These are phyloP conservation scores for Mya arenaria DNA, from an alignment of 1,140 invertebrate genomes.

Conservation along the genomic window DNA sequence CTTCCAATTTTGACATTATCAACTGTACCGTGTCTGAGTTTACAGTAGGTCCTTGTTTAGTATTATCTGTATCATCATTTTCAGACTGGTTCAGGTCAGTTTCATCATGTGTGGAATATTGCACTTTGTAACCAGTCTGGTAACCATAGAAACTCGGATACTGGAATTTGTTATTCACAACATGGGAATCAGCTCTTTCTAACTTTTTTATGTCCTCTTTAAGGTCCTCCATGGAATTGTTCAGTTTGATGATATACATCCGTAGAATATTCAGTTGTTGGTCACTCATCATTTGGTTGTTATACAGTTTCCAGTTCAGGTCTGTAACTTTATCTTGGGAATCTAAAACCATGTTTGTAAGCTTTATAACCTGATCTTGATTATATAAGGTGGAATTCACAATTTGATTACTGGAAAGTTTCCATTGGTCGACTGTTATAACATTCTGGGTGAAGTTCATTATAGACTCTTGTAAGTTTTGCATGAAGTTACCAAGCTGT, in stretches of 20 bases:
- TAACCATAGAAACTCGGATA: slow-evolving; percentile 24
- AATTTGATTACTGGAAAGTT: slow-evolving; percentile 61
- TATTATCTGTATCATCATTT: neutral
- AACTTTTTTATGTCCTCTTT: slow-evolving; percentile 63
- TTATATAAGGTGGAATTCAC: slow-evolving; percentile 67
- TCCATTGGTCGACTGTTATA: slow-evolving; percentile 73
- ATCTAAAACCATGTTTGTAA: slow-evolving; percentile 65
- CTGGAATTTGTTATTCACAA: slow-evolving; percentile 4
- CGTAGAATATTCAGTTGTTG: slow-evolving; percentile 68
- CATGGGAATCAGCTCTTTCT: slow-evolving; percentile 17
- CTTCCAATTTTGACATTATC: slow-evolving; percentile 61
- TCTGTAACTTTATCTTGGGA: slow-evolving; percentile 63
- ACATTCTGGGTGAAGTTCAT: slow-evolving; percentile 73
- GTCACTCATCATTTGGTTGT: slow-evolving; percentile 56
- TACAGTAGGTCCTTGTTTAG: neutral
- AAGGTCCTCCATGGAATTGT: slow-evolving; percentile 72
- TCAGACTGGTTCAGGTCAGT: slow-evolving; percentile 16
- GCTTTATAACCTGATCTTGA: slow-evolving; percentile 63
- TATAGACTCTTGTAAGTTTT: slow-evolving; percentile 65
- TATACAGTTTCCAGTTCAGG: slow-evolving; percentile 61
- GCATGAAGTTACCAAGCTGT: slow-evolving; percentile 69
- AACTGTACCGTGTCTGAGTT: slow-evolving; percentile 21
- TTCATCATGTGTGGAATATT: slow-evolving; percentile 7
- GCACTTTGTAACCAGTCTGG: neutral
- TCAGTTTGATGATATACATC: slow-evolving; percentile 71